Evolutionary conservation across 2,113 vertebrate species (phyloP).

Genomic region (Nesogale talazaci): DNA sequence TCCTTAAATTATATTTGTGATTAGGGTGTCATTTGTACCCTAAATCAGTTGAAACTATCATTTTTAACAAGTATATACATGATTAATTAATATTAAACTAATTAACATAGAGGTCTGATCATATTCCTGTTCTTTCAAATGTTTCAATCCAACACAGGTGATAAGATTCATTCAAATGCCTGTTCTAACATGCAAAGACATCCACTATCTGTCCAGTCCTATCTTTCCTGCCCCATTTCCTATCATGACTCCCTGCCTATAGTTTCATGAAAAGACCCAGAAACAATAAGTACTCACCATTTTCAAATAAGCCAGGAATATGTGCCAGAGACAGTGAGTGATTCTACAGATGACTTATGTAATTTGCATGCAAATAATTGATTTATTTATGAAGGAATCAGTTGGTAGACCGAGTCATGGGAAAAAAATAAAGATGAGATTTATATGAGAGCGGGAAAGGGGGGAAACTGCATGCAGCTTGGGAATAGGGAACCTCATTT

Average conservation of each 20-base stretch:
- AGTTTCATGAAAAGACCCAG: not conserved
- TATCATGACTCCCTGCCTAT: not conserved
- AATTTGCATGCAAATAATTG: constrained; percentile 21
- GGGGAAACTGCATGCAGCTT: not conserved
- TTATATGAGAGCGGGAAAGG: not conserved
- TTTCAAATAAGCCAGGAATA: not conserved
- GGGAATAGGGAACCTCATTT: not conserved
- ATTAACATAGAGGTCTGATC: not conserved
- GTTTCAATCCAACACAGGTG: not conserved
- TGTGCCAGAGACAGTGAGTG: not conserved
- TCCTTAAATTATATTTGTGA: too few species aligned
- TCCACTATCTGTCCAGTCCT: not conserved
- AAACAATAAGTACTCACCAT: not conserved
- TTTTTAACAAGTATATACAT: not conserved
- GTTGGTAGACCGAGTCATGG: not conserved
- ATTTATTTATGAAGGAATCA: not conserved
- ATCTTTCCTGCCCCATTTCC: not conserved
- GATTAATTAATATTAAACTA: not conserved
- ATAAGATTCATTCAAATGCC: not conserved
- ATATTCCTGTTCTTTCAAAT: not conserved
- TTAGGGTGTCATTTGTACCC: too few species aligned
- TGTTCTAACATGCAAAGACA: not conserved
- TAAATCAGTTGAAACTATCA: too few species aligned
- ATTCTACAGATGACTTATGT: not conserved
- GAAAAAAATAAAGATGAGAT: not conserved